A percentile compares a stretch with the other conserved stretches of the same genome.
These are phyloP conservation scores for Zaprionus nigranus DNA, from an alignment of 1,140 invertebrate genomes.

Conservation along the genomic window DNA sequence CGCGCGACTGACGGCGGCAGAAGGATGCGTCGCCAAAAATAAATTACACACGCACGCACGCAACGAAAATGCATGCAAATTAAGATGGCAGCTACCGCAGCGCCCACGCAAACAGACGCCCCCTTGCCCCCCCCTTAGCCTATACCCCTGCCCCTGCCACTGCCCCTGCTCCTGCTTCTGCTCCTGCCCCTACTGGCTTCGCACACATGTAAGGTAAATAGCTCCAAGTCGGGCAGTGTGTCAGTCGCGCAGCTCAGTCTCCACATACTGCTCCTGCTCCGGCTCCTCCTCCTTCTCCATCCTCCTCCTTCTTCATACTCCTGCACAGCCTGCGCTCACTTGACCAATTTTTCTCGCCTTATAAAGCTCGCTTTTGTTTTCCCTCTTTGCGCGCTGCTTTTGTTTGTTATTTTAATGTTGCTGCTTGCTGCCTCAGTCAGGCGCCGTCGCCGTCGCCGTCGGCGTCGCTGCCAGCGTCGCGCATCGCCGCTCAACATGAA, in stretches of 20 bases:
- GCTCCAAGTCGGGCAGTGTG: conserved; percentile 55
- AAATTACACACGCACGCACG: conserved; percentile 57
- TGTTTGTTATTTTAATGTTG: conserved; percentile 12
- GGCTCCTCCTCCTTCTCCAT: background rate
- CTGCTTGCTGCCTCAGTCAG: background rate
- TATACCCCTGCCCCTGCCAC: background rate
- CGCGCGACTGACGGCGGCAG: conserved; percentile 6
- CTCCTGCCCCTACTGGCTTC: background rate
- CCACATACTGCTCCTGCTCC: background rate
- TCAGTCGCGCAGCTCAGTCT: conserved; percentile 20
- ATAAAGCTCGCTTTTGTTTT: conserved; percentile 8
- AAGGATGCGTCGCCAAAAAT: conserved; percentile 33
- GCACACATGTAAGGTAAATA: conserved; percentile 3
- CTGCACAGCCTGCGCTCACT: conserved; percentile 50
- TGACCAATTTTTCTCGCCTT: conserved; percentile 50
- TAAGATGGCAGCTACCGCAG: conserved; percentile 56
- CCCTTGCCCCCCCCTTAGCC: background rate
- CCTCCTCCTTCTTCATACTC: conserved; percentile 17
- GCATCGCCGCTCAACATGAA: conserved; percentile 52
- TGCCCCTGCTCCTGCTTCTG: background rate
- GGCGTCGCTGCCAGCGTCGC: conserved; percentile 30
- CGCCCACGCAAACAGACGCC: conserved; percentile 14
- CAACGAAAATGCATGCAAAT: conserved; percentile 60
- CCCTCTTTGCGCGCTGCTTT: conserved; percentile 28
- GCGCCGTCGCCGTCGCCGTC: background rate